Base-by-base conservation (phyloP, 2,888 invertebrate species). In the Pseudoips prasinana region DNA sequence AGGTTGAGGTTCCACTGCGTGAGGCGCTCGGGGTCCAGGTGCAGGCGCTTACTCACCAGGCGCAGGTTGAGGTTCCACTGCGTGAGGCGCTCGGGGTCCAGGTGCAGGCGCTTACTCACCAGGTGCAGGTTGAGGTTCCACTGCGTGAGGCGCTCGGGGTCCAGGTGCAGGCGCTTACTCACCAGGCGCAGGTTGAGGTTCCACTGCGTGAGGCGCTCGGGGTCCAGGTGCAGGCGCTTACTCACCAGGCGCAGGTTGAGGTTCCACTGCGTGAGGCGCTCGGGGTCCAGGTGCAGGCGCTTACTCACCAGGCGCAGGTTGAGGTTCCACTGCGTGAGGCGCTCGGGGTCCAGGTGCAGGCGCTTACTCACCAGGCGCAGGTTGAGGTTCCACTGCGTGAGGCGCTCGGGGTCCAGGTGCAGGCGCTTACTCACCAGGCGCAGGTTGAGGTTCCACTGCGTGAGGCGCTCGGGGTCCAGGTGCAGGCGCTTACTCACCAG, bases 211-310 rank as follows among this genome's bases (percentile, higher is more conserved):
- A n/a, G 90, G 39, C 91, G 87, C 92, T 93, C 93, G 34, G 91
- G 82, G 56, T 27, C 46, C 11, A 51, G 50, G 7, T 91, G 90
- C 41, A 92, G 88, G 25, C 90, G 90, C 40, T 7, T 7, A 7
- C 20, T 20, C 20, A 20, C 20, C 29, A 35, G 32, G 10, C 25
- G 25, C 25, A 40, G 35, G 84, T 95, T 95, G 44, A 25, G 35
- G 22, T 31, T 32, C 40, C 40, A 40, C 22, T 32, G 20, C 20
- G 20, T n/a, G 20, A 20, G 20, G 3, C 20, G 20, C 20, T 7
- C 20, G 25, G 94, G 92, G 69, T 93, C 91, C 2, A 94, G 86
- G 63, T 91, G 90, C 44, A 93, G 89, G 27, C 91, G 90, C n/a
- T n/a, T n/a, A 39, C 91, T 87, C 92, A 93, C 93, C 34, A 91